These are phyloP conservation scores for Helogale parvula DNA, from an alignment of 2,113 vertebrate species.

Conservation along the genomic window DNA sequence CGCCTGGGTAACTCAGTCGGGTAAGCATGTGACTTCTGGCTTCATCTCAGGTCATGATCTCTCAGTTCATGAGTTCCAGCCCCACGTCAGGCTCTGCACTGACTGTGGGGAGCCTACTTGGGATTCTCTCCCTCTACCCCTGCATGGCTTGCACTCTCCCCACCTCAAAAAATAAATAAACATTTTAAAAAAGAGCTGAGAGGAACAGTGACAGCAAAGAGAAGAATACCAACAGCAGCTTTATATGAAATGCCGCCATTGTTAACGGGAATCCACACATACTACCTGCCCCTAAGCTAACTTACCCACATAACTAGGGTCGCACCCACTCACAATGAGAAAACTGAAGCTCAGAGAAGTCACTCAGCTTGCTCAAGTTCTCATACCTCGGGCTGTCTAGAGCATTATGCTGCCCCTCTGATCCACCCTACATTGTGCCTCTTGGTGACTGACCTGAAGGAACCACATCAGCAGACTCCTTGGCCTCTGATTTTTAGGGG, in stretches of 20 bases:
- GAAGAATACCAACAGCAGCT: background rate
- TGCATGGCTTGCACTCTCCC: no score
- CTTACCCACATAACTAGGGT: background rate
- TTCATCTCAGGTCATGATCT: no score
- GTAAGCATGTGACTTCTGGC: no score
- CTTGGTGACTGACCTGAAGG: background rate
- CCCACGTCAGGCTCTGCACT: no score
- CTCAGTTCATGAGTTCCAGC: no score
- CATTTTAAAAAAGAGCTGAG: no score
- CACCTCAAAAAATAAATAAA: no score
- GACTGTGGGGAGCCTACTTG: no score
- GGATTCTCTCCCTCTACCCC: no score
- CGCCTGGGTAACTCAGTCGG: no score
- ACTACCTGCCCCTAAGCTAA: background rate
- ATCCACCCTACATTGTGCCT: background rate
- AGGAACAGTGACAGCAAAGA: background rate
- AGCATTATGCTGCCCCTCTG: background rate
- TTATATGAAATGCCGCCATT: background rate
- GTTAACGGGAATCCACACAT: background rate
- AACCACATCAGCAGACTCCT: background rate
- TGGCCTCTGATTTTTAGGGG: background rate
- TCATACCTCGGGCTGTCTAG: background rate
- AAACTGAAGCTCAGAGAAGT: background rate
- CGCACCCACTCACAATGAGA: background rate
- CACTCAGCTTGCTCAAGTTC: background rate